Evolutionary conservation across 1,140 invertebrate genomes (phyloP).

Genomic region (Pomacea maculata): DNA sequence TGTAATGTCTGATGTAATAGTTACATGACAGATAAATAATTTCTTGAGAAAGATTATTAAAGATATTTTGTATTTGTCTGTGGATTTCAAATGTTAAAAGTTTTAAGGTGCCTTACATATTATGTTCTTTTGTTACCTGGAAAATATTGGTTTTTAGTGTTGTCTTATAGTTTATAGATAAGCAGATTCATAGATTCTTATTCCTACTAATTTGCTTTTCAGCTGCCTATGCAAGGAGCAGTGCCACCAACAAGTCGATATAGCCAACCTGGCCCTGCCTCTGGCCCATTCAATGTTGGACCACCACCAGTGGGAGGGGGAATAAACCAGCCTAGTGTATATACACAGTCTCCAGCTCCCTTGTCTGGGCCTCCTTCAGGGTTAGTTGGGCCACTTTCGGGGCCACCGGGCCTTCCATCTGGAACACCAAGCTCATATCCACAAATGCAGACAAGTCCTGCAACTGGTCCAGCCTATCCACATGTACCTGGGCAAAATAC

Average conservation of each 20-base stretch:
- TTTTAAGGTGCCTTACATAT: too few relatives aligned
- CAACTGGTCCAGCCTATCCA: not conserved
- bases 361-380: conserved; percentile 5
- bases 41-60: too few relatives aligned
- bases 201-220: not conserved
- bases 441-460: not conserved
- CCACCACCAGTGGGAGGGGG: conserved; percentile 3
- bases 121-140: too few relatives aligned
- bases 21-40: too few relatives aligned
- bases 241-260: conserved; percentile 3
- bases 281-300: conserved; percentile 2
- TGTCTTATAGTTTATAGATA: too few relatives aligned
- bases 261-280: not conserved
- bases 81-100: too few relatives aligned
- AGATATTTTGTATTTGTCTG: too few relatives aligned
- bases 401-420: not conserved
- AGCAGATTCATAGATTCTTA: not conserved
- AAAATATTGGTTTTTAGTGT: too few relatives aligned
- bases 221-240: not conserved
- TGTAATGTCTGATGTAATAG: conserved; percentile 6
- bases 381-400: not conserved
- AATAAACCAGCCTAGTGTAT: not conserved
- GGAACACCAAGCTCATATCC: conserved; percentile 14
- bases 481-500: conserved; percentile 9
- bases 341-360: not conserved